Percentiles rank a stretch among this genome's conserved stretches.
Evolutionary conservation across 2,113 vertebrate genomes (phyloP).

Genomic region (Heteronetta atricapilla): DNA sequence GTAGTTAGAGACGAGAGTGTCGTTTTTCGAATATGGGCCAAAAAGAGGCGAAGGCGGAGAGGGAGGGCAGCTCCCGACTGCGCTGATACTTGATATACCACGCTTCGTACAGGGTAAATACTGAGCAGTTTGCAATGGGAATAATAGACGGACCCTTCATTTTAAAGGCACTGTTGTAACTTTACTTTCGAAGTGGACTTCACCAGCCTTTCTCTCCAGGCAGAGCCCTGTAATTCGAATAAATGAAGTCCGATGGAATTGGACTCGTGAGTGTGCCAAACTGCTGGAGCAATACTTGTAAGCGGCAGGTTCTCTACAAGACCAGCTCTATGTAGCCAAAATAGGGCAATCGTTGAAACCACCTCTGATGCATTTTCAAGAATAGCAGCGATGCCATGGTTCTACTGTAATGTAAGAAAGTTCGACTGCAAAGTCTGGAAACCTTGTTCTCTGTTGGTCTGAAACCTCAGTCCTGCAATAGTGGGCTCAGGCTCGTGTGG

Average conservation of each 20-base stretch:
- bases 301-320: slow-evolving; percentile 9
- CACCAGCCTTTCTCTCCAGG: slow-evolving; percentile 12
- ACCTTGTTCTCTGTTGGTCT: not conserved
- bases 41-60: not conserved
- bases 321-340: slow-evolving; percentile 52
- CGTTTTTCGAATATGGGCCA: not conserved
- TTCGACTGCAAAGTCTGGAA: not conserved
- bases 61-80: not conserved
- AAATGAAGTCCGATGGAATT: not conserved
- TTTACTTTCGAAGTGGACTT: not conserved
- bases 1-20: not conserved
- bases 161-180: not conserved
- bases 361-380: not conserved
- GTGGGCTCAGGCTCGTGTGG: not conserved
- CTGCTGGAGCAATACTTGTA: slow-evolving; percentile 52
- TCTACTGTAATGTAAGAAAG: not conserved
- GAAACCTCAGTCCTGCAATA: not conserved
- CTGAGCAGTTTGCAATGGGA: not conserved
- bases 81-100: not conserved
- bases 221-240: not conserved
- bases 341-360: not conserved
- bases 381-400: not conserved
- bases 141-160: not conserved
- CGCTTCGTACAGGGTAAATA: slow-evolving; percentile 18
- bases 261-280: slow-evolving; percentile 29